Base-by-base conservation (phyloP, 1,140 invertebrate genomes). In the Hermetia illucens region DNA sequence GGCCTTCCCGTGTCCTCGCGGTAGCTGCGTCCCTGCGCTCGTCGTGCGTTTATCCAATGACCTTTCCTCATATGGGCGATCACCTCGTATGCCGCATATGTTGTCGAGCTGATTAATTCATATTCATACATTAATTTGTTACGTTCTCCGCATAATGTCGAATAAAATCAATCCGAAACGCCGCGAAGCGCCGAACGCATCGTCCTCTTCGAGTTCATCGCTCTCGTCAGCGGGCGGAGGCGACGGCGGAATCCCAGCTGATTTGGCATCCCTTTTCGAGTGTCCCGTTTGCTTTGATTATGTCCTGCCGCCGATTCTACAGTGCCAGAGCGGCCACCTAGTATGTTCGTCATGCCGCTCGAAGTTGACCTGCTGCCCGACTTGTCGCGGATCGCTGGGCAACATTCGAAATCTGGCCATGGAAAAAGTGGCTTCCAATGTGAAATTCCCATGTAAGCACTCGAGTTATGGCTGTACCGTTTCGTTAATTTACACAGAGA, bases 261-360 rank as follows among this genome's bases (percentile, higher is more conserved):
- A 96, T 60, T 62, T 97, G 52, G 90, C 92, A 24, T 90, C 85
- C 41, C 68, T 97, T 15, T 99, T 99, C 65, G 95, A 99, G 63
- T 99, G 95, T 67, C 95, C 96, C 9, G 96, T 99, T 35, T 99
- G 96, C 65, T 97, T 98, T 65, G 96, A 99, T 65, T 98, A 97
- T 75, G 95, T 98, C 41, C 69, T 98, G 51, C 95, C 95, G 39
- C 96, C 96, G 13, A 95, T 89, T 46, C 65, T 86, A 53, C 84
- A 89, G 61, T 89, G 84, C 59, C 83, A 85, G 58, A 86, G 82
- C 51, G 85, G 85, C 24, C 84, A 89, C 62, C 66, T 89, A 40
- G 82, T 88, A 42, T 99, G 96, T 68, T 85, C 89, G 29, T 86
- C 80, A 52, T 99, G 96, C 66, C 72, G 94, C 49, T 90, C 91